These are phyloP conservation scores for Pangasianodon hypophthalmus DNA, from an alignment of 2,113 vertebrate genomes.

Conservation along the genomic window DNA sequence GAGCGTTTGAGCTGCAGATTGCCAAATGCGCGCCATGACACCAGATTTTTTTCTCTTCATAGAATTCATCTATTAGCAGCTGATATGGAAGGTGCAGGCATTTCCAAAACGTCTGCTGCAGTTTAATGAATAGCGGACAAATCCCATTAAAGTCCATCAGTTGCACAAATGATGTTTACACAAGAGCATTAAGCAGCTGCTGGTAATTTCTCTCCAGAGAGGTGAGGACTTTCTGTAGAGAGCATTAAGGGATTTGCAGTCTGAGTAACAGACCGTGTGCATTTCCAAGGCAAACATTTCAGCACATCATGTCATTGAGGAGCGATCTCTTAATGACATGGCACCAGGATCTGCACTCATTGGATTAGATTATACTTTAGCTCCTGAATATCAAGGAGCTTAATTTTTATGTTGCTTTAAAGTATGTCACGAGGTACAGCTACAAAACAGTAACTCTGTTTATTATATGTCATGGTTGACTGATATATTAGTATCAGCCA, in stretches of 20 bases:
- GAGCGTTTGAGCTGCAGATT: background rate
- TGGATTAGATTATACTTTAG: background rate
- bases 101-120: conserved; percentile 33
- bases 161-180: conserved; percentile 54
- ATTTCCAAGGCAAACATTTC: conserved; percentile 9
- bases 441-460: background rate
- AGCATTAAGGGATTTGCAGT: conserved; percentile 28
- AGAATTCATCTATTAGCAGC: conserved; percentile 19
- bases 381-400: background rate
- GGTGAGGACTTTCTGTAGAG: conserved; percentile 31
- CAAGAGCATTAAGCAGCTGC: conserved; percentile 46
- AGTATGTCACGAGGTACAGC: background rate
- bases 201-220: conserved; percentile 49
- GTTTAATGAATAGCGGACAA: conserved; percentile 52
- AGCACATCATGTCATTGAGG: background rate
- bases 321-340: conserved; percentile 33
- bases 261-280: conserved; percentile 15
- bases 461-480: background rate
- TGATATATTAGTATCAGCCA: background rate
- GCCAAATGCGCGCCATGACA: background rate
- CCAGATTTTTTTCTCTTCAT: background rate
- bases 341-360: background rate
- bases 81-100: conserved; percentile 8
- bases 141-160: conserved; percentile 42
- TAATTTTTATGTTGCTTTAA: background rate